Base-by-base conservation (phyloP, 2,797 vertebrate species). In the Phataginus tricuspis region DNA sequence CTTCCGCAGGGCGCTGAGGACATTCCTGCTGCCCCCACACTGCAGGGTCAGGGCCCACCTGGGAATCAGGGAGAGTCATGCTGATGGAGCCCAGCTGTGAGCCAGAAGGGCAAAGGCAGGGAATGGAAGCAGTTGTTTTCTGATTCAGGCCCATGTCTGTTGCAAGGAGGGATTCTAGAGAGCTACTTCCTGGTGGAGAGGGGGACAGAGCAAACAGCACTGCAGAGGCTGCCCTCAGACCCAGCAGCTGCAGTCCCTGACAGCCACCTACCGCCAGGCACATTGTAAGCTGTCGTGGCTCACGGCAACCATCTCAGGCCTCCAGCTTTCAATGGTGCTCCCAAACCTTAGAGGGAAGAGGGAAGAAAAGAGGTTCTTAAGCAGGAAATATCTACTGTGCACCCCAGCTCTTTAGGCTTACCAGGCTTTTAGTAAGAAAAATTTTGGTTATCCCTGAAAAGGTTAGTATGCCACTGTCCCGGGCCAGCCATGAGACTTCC, bases 21-120 rank as follows among this genome's bases (percentile, higher is more conserved):
- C 59, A 18, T 99, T 99, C 74, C 99, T 98, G 86, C 98, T 98
- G 64, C 99, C 99, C 53, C 57, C 94, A 86, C 99, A 99, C 61
- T 91, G 97, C 57, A 99, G 92, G 29, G 82, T 93, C 96, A 99
- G 98, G 23, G 98, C 95, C 99, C 99, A 99, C 87, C 99, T 99
- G 95, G 92, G 88, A 91, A 37, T 59, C 31, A 74, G 96, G 96
- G 37, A 93, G 27, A 82, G 82, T 7, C 14, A 42, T 4, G 79
- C 63, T 55, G 92, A 96, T 4, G 12, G n/a, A 5, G 57, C 25
- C 23, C 55, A 57, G 55, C 55, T 57, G 55, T 4, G 66, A 5
- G 34, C 49, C 11, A n/a, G 55, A 6, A 23, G 53, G 23, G 39
- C 8, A 29, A 39, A 21, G 34, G 55, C 15, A 1, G 72, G 6